Base-by-base conservation (phyloP, 2,888 invertebrate genomes). In the Tigriopus californicus region DNA sequence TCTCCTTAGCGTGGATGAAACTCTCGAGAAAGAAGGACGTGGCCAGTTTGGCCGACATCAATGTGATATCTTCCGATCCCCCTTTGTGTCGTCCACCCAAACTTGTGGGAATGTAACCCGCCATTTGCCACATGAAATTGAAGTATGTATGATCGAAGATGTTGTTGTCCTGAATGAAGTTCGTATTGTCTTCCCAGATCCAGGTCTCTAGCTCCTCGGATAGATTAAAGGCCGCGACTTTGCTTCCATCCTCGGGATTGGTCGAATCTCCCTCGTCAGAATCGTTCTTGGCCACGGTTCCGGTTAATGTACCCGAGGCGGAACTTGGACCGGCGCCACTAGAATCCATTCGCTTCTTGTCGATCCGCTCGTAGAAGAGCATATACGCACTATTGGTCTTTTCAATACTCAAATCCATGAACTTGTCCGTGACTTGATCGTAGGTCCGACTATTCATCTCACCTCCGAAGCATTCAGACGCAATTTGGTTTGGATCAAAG, bases 101-200 rank as follows among this genome's bases (percentile, higher is more conserved):
- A 0, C 89, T 88, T 70, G 88, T 88, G 4, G 92, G 91, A 68
- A 94, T 86, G 65, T 87, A 86, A 51, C 88, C 85, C 72, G 92
- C 92, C 71, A 92, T 85, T 73, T 94, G 91, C 79, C 89, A 91
- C 87, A 94, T 91, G 68, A 94, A 94, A 68, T 85, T 85, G 71
- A 92, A 92, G 70, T 94, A 94, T 0, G 87, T 86, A 69, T 92
- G 92, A 68, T 94, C 92, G 69, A 94, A 92, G 67, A 94, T 89
- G 70, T 90, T 91, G 69, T 90, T 88, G 71, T 94, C 92, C 68
- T 88, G 87, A 59, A 94, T 76, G 69, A 92, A 94, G 70, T 90
- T 86, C 80, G 86, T 86, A 70, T 94, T 94, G 73, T 94, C 94
- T 69, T 89, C 84, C 92, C 92, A 94, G 65, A 94, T 92, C 92